These are phyloP conservation scores for Hirtodrosophila alboralis DNA, from an alignment of 2,888 invertebrate species.

Conservation along the genomic window DNA sequence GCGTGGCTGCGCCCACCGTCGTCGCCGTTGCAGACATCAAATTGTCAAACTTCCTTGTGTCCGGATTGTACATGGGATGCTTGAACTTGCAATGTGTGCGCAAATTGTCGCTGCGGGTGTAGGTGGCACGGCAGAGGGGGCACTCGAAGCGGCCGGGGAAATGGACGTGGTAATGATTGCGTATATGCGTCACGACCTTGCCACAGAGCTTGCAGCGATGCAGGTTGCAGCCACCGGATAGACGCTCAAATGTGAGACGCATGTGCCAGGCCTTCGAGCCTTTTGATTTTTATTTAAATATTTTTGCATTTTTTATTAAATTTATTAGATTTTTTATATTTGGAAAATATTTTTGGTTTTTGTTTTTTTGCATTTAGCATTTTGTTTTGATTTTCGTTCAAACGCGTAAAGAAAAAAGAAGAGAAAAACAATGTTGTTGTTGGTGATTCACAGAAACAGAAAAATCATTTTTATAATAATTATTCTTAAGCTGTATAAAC, in stretches of 20 bases:
- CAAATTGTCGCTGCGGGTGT: slow-evolving; percentile 96
- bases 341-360: slow-evolving; percentile 36
- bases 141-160: slow-evolving; percentile 96
- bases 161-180: slow-evolving; percentile 97
- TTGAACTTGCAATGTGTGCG: slow-evolving; percentile 97
- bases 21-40: slow-evolving; percentile 86
- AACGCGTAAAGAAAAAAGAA: slow-evolving; percentile 83
- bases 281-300: slow-evolving; percentile 26
- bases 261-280: slow-evolving; percentile 98
- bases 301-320: slow-evolving; percentile 37
- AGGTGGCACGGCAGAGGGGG: slow-evolving; percentile 94
- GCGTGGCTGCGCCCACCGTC: slow-evolving; percentile 84
- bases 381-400: slow-evolving; percentile 64
- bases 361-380: slow-evolving; percentile 45
- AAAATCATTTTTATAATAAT: slow-evolving; percentile 80
- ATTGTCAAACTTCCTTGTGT: slow-evolving; percentile 94
- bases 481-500: slow-evolving; percentile 76
- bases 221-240: slow-evolving; percentile 96
- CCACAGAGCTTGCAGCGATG: slow-evolving; percentile 97
- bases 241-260: slow-evolving; percentile 96
- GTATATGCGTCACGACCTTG: slow-evolving; percentile 97
- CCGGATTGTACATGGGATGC: slow-evolving; percentile 93
- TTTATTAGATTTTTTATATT: slow-evolving; percentile 6
- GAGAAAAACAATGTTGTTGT: slow-evolving; percentile 84
- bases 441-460: slow-evolving; percentile 84